A percentile compares a stretch with the other conserved stretches of the same genome.
phyloP scores from a whole-genome alignment of 2,888 invertebrate genomes.

The Tenthredo livida region DNA sequence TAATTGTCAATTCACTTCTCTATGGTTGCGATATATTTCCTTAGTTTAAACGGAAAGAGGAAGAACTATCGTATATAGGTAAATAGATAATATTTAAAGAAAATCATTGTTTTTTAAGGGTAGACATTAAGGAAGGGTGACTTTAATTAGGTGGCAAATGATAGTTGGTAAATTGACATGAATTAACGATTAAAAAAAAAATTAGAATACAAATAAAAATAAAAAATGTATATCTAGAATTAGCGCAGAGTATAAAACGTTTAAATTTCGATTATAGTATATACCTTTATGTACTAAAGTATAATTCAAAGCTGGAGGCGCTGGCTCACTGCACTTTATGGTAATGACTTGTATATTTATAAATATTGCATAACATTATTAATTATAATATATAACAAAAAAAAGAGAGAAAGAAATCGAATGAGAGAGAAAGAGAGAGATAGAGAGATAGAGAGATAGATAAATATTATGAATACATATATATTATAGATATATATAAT shows the following conservation, averaged over 20 bases:
- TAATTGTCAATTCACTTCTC: slow-evolving; percentile 29
- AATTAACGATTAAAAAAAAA: slow-evolving; percentile 44
- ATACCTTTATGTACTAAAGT: slow-evolving; percentile 54
- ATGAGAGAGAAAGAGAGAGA: slow-evolving; percentile 62
- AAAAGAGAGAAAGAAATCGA: slow-evolving; percentile 51
- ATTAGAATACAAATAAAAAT: not conserved
- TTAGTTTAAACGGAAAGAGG: not conserved
- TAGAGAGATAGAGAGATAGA: slow-evolving; percentile 50
- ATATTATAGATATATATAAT: slow-evolving; percentile 57
- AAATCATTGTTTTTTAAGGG: slow-evolving; percentile 31
- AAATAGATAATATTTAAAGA: slow-evolving; percentile 21
- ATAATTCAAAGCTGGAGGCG: slow-evolving; percentile 68
- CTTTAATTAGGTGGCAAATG: slow-evolving; percentile 44
- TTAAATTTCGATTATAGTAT: slow-evolving; percentile 30
- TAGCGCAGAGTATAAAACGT: slow-evolving; percentile 40
- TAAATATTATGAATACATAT: slow-evolving; percentile 60
- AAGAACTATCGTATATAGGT: slow-evolving; percentile 21
- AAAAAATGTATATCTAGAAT: slow-evolving; percentile 45
- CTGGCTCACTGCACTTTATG: slow-evolving; percentile 72
- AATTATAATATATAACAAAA: slow-evolving; percentile 55
- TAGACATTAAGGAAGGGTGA: slow-evolving; percentile 42
- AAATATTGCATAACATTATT: slow-evolving; percentile 74
- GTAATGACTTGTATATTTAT: slow-evolving; percentile 77
- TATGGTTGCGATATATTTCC: slow-evolving; percentile 31
- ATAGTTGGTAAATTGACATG: slow-evolving; percentile 35